Base-by-base conservation (phyloP, 2,797 vertebrate genomes). In the Discoglossus pictus region DNA sequence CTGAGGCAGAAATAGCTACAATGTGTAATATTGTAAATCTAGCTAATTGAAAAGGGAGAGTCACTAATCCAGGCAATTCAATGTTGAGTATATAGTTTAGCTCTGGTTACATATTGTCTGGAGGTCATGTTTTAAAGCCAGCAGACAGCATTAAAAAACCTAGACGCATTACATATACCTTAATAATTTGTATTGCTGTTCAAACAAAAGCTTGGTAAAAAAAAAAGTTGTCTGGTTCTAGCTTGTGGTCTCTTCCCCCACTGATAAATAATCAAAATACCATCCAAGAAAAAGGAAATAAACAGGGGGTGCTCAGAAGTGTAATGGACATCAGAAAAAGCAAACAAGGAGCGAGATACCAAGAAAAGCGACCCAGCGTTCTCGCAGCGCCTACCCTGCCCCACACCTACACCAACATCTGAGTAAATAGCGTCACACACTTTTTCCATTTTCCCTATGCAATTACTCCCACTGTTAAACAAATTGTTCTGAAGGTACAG, bases 211-310 rank as follows among this genome's bases (percentile, higher is more conserved):
- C 79, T 79, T 73, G 85, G 92, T 94, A 93, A 94, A 91, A 95
- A 93, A 93, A 94, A 91, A 95, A 93, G 92, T 95, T 95, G 93
- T 92, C 87, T 93, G 92, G 89, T 90, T 86, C 86, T n/a, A 90
- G 90, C n/a, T 46, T 46, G 92, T 90, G 92, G 93, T 94, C 93
- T 93, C 92, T 94, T 92, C 88, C 89, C 92, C 90, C 92, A 91
- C 92, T 91, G 90, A 96, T 94, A 97, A 96, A 96, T 97, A 97
- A 97, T 94, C 92, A 94, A 93, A 95, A 89, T 91, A 91, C 90
- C 90, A 92, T 94, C 94, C 93, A n/a, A 98, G 93, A 94, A 92
- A 92, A 95, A 97, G 97, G 93, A 96, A n/a, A n/a, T n/a, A 92
- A 93, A 89, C 82, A 82, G 82, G 88, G 81, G 75, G 84, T 91